Conservation (phyloP, 2,113 vertebrate species). For the Actenoides lindsayi region DNA sequence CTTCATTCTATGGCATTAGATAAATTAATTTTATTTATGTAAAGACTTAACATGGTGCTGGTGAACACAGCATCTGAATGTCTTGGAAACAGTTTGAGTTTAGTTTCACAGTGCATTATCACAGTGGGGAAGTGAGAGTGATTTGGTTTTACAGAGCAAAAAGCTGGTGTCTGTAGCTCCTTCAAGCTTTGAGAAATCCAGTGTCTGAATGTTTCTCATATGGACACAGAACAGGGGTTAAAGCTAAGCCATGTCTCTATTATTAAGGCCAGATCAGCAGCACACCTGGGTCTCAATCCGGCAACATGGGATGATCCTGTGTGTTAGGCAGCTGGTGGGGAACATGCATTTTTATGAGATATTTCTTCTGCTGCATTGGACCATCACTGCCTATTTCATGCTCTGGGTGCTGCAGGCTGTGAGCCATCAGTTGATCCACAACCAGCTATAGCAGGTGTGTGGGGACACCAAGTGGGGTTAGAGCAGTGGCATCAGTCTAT, state of each 20-base stretch:
- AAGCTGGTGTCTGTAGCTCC: neutral
- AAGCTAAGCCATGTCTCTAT: neutral
- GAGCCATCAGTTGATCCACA: neutral
- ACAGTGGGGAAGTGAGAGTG: accelerated
- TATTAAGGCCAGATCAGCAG: neutral
- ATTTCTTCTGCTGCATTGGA: neutral
- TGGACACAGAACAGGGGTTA: neutral
- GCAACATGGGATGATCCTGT: neutral
- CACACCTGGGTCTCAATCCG: neutral
- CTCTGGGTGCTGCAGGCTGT: neutral
- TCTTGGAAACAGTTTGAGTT: neutral
- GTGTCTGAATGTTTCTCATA: neutral
- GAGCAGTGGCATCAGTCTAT: neutral
- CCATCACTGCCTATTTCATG: neutral
- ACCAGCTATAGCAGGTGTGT: neutral
- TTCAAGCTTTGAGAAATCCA: neutral
- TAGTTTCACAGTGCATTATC: neutral
- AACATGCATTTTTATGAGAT: neutral
- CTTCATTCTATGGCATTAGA: neutral
- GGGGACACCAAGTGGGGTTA: neutral
- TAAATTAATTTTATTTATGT: neutral
- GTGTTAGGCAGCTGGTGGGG: neutral
- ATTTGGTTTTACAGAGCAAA: neutral
- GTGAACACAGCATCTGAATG: neutral
- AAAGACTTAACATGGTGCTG: neutral